These are phyloP conservation scores for Ectemnius lituratus DNA, from an alignment of 2,888 invertebrate genomes.

Conservation along the genomic window DNA sequence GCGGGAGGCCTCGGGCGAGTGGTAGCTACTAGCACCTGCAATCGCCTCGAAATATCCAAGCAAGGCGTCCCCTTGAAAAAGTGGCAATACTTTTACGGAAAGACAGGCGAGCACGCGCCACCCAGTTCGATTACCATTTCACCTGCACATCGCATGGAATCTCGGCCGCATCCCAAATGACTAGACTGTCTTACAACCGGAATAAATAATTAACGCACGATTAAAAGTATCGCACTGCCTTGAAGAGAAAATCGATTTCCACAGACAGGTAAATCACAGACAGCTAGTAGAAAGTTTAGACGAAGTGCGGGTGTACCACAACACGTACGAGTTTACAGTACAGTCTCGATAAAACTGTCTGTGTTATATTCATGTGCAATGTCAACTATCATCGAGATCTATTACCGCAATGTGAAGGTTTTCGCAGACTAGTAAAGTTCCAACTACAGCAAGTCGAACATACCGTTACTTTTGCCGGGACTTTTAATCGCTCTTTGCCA, in stretches of 20 bases:
- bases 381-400: background rate
- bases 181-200: background rate
- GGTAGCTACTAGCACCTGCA: slow-evolving; percentile 45
- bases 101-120: slow-evolving; percentile 23
- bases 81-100: slow-evolving; percentile 33
- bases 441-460: slow-evolving; percentile 29
- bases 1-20: slow-evolving; percentile 62
- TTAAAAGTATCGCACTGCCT: slow-evolving; percentile 12
- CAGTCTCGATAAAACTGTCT: no score
- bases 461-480: slow-evolving; percentile 31
- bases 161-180: background rate
- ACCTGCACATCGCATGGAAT: slow-evolving; percentile 27
- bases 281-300: no score
- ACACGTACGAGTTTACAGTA: no score
- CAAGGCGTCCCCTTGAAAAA: slow-evolving; percentile 41
- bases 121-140: background rate
- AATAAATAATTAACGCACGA: slow-evolving; percentile 21
- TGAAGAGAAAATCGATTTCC: slow-evolving; percentile 33
- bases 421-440: slow-evolving; percentile 15
- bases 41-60: slow-evolving; percentile 52
- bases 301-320: no score
- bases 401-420: slow-evolving; percentile 25
- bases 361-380: no score
- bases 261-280: background rate
- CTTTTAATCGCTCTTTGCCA: slow-evolving; percentile 44